A percentile compares a stretch with the other conserved stretches of the same genome.
Evolutionary conservation across 2,888 invertebrate genomes (phyloP).

Genomic region (Noctua comes): DNA sequence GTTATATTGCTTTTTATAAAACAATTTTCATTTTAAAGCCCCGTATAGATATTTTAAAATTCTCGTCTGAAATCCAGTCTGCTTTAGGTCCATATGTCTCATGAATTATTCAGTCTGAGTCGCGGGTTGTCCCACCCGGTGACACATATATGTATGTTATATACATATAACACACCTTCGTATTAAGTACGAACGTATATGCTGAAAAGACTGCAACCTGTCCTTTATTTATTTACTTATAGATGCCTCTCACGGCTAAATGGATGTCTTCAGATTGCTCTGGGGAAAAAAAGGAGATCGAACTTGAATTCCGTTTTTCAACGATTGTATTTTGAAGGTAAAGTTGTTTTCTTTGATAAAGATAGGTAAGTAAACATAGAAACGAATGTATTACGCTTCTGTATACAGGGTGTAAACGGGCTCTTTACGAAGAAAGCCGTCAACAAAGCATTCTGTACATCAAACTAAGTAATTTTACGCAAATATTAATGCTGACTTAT

Average conservation of each 20-base stretch:
- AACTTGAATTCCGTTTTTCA: slow-evolving; percentile 57
- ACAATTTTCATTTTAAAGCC: slow-evolving; percentile 86
- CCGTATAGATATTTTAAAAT: slow-evolving; percentile 88
- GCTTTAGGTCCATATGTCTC: slow-evolving; percentile 90
- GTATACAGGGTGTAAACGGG: not conserved
- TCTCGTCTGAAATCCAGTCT: slow-evolving; percentile 88
- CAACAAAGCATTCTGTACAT: too few relatives aligned
- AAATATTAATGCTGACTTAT: too few relatives aligned
- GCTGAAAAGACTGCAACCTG: slow-evolving; percentile 66
- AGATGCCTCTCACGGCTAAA: slow-evolving; percentile 57
- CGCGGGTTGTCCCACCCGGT: slow-evolving; percentile 84
- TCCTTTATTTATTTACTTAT: slow-evolving; percentile 61
- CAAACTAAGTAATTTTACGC: too few relatives aligned
- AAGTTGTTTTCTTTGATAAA: slow-evolving; percentile 45
- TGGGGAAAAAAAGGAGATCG: slow-evolving; percentile 49
- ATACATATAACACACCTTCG: slow-evolving; percentile 67
- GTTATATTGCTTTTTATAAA: slow-evolving; percentile 80
- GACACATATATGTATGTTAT: slow-evolving; percentile 77
- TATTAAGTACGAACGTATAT: slow-evolving; percentile 62
- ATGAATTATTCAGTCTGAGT: slow-evolving; percentile 87
- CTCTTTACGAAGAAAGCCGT: too few relatives aligned
- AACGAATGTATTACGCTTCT: slow-evolving; percentile 15
- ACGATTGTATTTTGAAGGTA: slow-evolving; percentile 57
- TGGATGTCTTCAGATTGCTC: slow-evolving; percentile 63
- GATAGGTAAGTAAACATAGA: slow-evolving; percentile 26